A percentile compares a stretch with the other conserved stretches of the same genome.
phyloP scores from a whole-genome alignment of 37 sponge, comb jelly and placozoan species.

The Halichondria panicea region DNA sequence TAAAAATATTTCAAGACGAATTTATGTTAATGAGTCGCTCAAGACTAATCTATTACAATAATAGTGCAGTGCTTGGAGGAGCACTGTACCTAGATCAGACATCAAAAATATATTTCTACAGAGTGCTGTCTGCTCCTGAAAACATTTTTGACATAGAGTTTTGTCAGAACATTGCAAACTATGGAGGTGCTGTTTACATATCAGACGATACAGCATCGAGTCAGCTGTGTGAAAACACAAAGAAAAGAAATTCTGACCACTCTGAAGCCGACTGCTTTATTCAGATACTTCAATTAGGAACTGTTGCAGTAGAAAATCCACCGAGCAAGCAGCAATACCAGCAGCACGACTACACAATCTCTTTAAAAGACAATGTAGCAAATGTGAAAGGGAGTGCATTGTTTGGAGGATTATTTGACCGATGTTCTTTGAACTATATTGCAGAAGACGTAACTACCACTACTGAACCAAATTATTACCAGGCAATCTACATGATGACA shows the following conservation, averaged over 20 bases:
- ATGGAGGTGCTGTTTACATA: background rate
- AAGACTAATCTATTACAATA: too few species aligned
- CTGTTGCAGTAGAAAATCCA: background rate
- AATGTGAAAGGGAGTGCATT: too few species aligned
- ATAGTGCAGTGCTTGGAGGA: background rate
- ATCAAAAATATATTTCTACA: background rate
- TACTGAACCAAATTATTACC: too few species aligned
- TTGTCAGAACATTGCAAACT: background rate
- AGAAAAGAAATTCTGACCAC: too few species aligned
- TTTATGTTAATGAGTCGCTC: too few species aligned
- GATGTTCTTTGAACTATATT: too few species aligned
- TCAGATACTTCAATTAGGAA: background rate
- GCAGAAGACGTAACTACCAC: too few species aligned
- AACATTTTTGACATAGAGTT: background rate
- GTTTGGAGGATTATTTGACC: too few species aligned
- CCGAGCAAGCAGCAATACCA: background rate
- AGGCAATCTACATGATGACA: too few species aligned
- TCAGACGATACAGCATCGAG: background rate
- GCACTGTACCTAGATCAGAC: background rate
- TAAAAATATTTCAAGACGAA: too few species aligned
- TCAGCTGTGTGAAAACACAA: too few species aligned
- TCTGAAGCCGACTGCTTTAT: background rate
- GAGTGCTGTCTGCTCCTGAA: background rate
- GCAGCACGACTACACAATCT: background rate
- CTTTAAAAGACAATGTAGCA: too few species aligned